Evolutionary conservation across 2,797 vertebrate genomes (phyloP).

Genomic region (Otus scops): DNA sequence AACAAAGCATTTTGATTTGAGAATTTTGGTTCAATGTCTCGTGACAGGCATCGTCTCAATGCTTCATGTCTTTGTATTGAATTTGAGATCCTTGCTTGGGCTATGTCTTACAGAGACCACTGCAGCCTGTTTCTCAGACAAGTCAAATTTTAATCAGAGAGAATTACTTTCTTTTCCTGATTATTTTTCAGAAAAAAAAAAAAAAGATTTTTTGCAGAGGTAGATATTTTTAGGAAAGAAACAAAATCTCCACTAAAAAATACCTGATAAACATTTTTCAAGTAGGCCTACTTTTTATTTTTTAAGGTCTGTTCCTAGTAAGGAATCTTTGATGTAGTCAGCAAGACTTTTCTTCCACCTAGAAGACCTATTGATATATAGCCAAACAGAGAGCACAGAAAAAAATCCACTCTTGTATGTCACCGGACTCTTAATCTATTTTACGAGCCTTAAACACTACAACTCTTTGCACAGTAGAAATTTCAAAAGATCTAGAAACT

Average conservation of each 20-base stretch:
- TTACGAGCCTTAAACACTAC: constrained; percentile 49
- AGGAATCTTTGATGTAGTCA: constrained; percentile 41
- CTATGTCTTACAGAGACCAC: not conserved
- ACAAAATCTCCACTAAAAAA: not conserved
- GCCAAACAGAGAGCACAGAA: not conserved
- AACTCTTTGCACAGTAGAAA: constrained; percentile 22
- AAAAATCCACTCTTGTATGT: not conserved
- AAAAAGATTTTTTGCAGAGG: not conserved
- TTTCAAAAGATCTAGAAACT: constrained; percentile 14
- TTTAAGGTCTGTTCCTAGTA: not conserved
- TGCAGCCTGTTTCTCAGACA: not conserved
- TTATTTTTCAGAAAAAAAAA: not conserved
- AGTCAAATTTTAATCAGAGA: not conserved
- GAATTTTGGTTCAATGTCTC: not conserved
- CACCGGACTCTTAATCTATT: constrained; percentile 29
- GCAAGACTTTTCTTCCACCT: constrained; percentile 15
- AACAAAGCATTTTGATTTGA: not conserved
- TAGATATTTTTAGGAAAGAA: not conserved
- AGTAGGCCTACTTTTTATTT: not conserved
- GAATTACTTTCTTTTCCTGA: not conserved
- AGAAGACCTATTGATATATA: constrained; percentile 37
- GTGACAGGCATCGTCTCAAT: accelerated
- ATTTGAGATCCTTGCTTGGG: not conserved
- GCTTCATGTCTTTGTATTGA: accelerated
- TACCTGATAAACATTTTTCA: not conserved